Conservation (phyloP, 30 jellyfish, hydroid and myxozoan species). For the Mastigias papua region DNA sequence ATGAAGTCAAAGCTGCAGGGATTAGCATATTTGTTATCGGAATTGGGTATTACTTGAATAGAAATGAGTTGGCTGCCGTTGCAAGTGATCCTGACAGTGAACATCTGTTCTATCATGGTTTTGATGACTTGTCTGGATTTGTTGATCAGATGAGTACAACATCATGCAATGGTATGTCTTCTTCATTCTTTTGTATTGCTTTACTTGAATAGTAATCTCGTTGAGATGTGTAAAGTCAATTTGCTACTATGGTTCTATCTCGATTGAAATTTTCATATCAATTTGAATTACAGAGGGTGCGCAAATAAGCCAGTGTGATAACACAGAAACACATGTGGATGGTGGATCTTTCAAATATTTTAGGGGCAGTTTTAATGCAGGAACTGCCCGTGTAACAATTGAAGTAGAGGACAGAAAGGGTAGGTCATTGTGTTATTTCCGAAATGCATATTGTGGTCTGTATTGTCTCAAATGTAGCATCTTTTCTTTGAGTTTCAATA, state of each 20-base stretch:
- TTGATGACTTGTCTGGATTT: slow-evolving; percentile 85
- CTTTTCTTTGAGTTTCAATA: background rate
- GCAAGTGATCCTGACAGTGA: slow-evolving; percentile 89
- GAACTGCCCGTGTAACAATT: slow-evolving; percentile 67
- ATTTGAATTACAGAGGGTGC: too few relatives aligned
- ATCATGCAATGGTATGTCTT: slow-evolving; percentile 91
- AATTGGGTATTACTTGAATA: slow-evolving; percentile 65
- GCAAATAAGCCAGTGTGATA: slow-evolving; percentile 83
- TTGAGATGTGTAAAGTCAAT: too few relatives aligned
- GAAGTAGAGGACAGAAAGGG: slow-evolving; percentile 57
- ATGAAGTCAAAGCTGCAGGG: slow-evolving; percentile 78
- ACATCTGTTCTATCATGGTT: slow-evolving; percentile 77
- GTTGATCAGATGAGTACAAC: slow-evolving; percentile 96
- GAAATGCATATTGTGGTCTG: too few relatives aligned
- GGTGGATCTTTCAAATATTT: slow-evolving; percentile 98
- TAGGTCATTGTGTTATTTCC: background rate
- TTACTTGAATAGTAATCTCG: too few relatives aligned
- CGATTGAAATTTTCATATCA: too few relatives aligned
- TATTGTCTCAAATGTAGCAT: too few relatives aligned
- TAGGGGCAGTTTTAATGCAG: slow-evolving; percentile 68
- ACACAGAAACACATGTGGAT: slow-evolving; percentile 92
- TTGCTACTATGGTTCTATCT: too few relatives aligned
- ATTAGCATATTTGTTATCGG: slow-evolving; percentile 96
- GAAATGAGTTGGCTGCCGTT: slow-evolving; percentile 73
- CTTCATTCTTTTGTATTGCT: background rate